Conservation (phyloP, 2,888 invertebrate genomes). For the Hermaeophaga mercurialis region DNA sequence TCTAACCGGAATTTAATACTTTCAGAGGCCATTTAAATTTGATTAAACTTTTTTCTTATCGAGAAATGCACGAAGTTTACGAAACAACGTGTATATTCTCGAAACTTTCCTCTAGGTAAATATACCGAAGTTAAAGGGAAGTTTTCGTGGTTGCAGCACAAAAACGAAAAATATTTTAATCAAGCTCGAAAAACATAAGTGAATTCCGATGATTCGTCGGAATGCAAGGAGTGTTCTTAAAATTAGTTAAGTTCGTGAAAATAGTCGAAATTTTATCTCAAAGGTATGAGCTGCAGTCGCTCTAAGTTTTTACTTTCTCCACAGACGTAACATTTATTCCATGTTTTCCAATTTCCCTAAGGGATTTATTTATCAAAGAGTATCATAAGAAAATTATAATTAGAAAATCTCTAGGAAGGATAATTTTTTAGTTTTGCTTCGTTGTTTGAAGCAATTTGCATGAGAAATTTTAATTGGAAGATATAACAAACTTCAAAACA, state of each 20-base stretch:
- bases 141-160: neutral
- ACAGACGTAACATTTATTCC: neutral
- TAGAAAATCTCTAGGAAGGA: too few relatives aligned
- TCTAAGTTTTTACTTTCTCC: neutral
- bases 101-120: constrained; percentile 6
- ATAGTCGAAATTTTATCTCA: constrained; percentile 36
- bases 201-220: constrained; percentile 19
- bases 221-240: constrained; percentile 27
- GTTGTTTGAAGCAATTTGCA: too few relatives aligned
- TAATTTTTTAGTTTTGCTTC: too few relatives aligned
- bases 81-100: constrained; percentile 11
- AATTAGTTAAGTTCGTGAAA: constrained; percentile 37
- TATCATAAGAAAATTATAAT: too few relatives aligned
- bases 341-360: too few relatives aligned
- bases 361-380: too few relatives aligned
- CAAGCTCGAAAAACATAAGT: constrained; percentile 14
- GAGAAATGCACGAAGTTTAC: constrained; percentile 12
- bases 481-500: too few relatives aligned
- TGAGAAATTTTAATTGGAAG: too few relatives aligned
- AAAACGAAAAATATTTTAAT: constrained; percentile 28
- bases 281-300: constrained; percentile 32
- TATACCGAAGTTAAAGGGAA: constrained; percentile 1
- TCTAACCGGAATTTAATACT: constrained; percentile 11
- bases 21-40: constrained; percentile 2
- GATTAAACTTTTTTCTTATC: constrained; percentile 5